Conservation (phyloP, 2,797 vertebrate genomes). For the Manis crassicaudata region DNA sequence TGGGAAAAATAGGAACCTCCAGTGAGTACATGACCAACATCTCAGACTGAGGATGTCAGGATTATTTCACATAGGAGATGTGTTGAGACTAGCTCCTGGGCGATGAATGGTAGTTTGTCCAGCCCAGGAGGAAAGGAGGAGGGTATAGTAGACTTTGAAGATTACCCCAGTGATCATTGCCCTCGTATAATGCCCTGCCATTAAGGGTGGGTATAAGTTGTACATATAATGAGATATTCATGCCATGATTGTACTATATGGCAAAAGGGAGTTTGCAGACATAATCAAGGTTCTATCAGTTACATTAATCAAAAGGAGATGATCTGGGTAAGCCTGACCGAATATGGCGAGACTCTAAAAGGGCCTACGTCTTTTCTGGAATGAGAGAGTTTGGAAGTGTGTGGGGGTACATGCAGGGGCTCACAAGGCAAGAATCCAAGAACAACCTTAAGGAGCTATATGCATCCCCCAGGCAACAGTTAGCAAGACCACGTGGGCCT, state of each 20-base stretch:
- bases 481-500: fast-evolving
- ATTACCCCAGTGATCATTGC: background rate
- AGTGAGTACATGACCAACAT: background rate
- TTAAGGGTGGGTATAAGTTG: background rate
- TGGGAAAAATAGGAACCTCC: background rate
- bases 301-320: background rate
- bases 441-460: background rate
- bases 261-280: background rate
- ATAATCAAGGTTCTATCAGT: background rate
- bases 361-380: background rate
- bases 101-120: background rate
- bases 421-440: too few relatives aligned
- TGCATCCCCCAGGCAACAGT: background rate
- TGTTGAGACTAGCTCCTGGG: background rate
- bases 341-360: background rate
- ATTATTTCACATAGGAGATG: background rate
- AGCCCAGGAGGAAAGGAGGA: background rate
- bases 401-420: background rate
- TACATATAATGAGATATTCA: background rate
- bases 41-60: background rate
- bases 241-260: background rate
- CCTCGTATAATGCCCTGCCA: background rate
- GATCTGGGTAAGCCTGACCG: background rate
- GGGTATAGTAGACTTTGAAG: background rate
- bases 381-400: background rate